These are phyloP conservation scores for Hyposoter didymator DNA, from an alignment of 2,888 invertebrate genomes.

Conservation along the genomic window DNA sequence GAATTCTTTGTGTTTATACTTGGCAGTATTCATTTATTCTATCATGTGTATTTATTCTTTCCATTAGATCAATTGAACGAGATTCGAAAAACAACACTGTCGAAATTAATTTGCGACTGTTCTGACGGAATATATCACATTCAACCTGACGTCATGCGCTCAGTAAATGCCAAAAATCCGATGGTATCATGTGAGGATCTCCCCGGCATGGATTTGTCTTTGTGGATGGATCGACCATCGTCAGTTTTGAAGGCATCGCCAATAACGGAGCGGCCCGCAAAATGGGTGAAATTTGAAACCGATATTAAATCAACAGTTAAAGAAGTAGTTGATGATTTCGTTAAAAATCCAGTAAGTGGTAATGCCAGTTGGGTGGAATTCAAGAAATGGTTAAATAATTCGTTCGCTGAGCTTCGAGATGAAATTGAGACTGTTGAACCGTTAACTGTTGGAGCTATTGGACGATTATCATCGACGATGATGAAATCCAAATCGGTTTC, in stretches of 20 bases:
- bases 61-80: slow-evolving; percentile 90
- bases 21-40: neutral
- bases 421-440: slow-evolving; percentile 69
- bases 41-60: neutral
- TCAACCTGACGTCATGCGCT: slow-evolving; percentile 90
- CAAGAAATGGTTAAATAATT: slow-evolving; percentile 70
- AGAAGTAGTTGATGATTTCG: slow-evolving; percentile 70
- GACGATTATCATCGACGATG: neutral
- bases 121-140: slow-evolving; percentile 88
- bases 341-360: slow-evolving; percentile 55
- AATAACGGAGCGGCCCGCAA: slow-evolving; percentile 10
- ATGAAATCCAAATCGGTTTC: neutral
- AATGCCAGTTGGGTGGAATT: slow-evolving; percentile 71
- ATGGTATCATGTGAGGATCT: slow-evolving; percentile 88
- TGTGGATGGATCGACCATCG: slow-evolving; percentile 85
- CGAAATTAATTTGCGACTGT: slow-evolving; percentile 91
- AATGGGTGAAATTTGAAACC: slow-evolving; percentile 70
- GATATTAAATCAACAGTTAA: slow-evolving; percentile 73
- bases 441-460: neutral
- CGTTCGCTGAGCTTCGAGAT: slow-evolving; percentile 71
- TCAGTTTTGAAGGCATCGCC: slow-evolving; percentile 31
- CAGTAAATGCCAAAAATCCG: slow-evolving; percentile 86
- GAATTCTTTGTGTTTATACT: neutral
- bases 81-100: slow-evolving; percentile 91
- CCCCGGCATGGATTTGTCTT: slow-evolving; percentile 85